Conservation (phyloP, 2,888 invertebrate species). For the Agrotis segetum region DNA sequence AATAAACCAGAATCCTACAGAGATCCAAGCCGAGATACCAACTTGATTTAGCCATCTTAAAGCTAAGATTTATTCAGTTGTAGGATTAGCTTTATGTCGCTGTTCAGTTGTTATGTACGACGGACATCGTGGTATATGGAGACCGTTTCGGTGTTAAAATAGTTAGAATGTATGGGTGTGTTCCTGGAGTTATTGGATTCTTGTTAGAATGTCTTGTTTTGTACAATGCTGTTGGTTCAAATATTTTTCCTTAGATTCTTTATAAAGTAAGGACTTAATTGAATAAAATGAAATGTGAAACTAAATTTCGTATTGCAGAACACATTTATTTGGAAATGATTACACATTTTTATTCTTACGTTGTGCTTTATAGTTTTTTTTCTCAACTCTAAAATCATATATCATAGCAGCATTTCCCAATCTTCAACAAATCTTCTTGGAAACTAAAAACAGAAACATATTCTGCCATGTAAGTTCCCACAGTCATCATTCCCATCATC, state of each 20-base stretch:
- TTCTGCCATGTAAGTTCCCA: slow-evolving; percentile 33
- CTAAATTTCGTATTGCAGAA: neutral
- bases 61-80: slow-evolving; percentile 80
- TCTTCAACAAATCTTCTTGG: neutral
- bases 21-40: slow-evolving; percentile 84
- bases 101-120: slow-evolving; percentile 70
- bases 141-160: slow-evolving; percentile 61
- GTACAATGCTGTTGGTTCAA: neutral
- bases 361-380: neutral
- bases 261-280: too few species aligned
- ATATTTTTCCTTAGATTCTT: neutral
- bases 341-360: neutral
- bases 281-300: too few species aligned
- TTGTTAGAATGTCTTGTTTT: slow-evolving; percentile 50
- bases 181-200: slow-evolving; percentile 31
- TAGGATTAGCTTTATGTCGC: slow-evolving; percentile 82
- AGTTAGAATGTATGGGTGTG: slow-evolving; percentile 60
- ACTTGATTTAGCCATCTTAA: slow-evolving; percentile 86
- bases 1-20: slow-evolving; percentile 76
- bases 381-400: neutral
- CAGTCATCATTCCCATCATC: slow-evolving; percentile 42
- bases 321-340: too few species aligned
- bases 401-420: neutral
- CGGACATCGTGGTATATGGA: slow-evolving; percentile 68
- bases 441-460: neutral